phyloP scores from a whole-genome alignment of 2,113 vertebrate genomes.

The Erythrolamprus reginae region DNA sequence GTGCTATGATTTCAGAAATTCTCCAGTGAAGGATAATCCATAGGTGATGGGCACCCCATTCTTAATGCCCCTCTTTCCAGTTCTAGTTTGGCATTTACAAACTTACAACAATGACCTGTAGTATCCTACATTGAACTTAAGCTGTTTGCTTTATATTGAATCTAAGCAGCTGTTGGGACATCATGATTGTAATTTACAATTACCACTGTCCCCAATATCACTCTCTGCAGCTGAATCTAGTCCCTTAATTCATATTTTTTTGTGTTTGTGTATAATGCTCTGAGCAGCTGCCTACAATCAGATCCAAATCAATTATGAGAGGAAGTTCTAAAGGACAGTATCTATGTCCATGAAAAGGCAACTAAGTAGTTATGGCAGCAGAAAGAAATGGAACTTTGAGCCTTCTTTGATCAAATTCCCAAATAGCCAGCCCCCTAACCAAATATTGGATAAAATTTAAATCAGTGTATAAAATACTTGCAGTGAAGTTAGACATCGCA shows the following conservation, averaged over 20 bases:
- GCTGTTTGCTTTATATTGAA: not conserved
- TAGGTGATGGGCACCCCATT: not conserved
- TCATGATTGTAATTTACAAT: not conserved
- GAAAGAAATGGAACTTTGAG: not conserved
- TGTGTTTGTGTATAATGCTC: not conserved
- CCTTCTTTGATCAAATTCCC: not conserved
- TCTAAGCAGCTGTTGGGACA: not conserved
- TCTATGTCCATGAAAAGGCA: not conserved
- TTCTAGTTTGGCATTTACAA: not conserved
- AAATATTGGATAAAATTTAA: not conserved
- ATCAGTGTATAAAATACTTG: not conserved
- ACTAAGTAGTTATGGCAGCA: not conserved
- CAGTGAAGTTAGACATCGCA: not conserved
- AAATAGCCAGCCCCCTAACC: not conserved
- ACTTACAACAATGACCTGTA: not conserved
- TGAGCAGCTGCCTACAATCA: constrained; percentile 24
- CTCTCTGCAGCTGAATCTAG: not conserved
- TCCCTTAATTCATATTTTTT: not conserved
- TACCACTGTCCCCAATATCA: not conserved
- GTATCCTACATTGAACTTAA: not conserved
- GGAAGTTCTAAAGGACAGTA: not conserved
- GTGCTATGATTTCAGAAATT: not conserved
- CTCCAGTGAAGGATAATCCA: not conserved
- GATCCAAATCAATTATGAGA: constrained; percentile 7
- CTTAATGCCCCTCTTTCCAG: not conserved